Base-by-base conservation (phyloP, 92 coral and sea anemone genomes). In the Epizoanthus ramosus region DNA sequence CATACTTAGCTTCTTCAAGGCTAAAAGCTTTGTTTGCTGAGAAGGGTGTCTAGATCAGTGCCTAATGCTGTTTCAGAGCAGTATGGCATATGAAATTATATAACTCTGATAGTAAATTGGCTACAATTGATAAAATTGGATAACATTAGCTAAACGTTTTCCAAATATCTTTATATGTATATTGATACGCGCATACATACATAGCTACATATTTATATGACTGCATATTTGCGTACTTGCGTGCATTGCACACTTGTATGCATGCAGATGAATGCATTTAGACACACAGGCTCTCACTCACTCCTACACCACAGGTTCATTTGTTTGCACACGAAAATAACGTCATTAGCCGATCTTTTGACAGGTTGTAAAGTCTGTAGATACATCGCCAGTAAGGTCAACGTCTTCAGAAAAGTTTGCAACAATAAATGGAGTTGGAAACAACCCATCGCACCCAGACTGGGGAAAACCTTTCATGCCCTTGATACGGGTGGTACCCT, bases 381-480 rank as follows among this genome's bases (percentile, higher is more conserved):
- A 50, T 50, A 9, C 7, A 50, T 8, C 31, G 71, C 3, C 71
- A 87, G 19, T 92, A 88, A 35, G 68, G 3, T 5, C 43, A 37
- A 5, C 83, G 54, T 54, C 91, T 22, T 67, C 89, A 21, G 86
- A 90, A n/a, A 88, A 84, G 70, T 94, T 84, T 85, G 89, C 99
- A 3, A 88, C 90, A 39, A 82, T 97, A 68, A 91, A 91, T 47
- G 99, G 90, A 10, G 87, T 92, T 54, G 92, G 90, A 22, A 97
- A 97, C 90, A 94, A 92, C 93, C 89, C 90, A 13, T 14, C 68
- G 59, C 87, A 97, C 72, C 99, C 97, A 18, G 86, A 94, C 56
- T 83, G 84, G 83, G 99, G 99, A 19, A 92, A 95, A 57, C 95
- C 99, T 31, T 85, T 97, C 87, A 94, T 89, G 92, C 97, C 98